These are phyloP conservation scores for Trichopria drosophilae DNA, from an alignment of 2,888 invertebrate genomes.

Conservation along the genomic window DNA sequence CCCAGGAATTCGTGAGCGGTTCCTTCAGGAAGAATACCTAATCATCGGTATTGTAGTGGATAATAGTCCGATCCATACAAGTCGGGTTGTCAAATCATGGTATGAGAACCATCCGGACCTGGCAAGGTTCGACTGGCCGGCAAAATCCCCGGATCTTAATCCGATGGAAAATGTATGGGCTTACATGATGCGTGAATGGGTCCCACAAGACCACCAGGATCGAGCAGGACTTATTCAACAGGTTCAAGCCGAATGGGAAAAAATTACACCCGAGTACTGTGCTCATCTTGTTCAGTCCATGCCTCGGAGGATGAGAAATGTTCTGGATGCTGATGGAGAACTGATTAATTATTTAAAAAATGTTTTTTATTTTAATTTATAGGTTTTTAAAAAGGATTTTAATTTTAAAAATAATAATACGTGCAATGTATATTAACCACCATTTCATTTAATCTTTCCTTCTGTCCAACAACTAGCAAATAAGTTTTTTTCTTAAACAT, in stretches of 20 bases:
- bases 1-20: slow-evolving; percentile 25
- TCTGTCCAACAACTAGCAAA: too few species aligned
- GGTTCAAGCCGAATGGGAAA: neutral
- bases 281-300: too few species aligned
- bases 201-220: neutral
- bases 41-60: slow-evolving; percentile 30
- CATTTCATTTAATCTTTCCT: too few species aligned
- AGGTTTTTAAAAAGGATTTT: too few species aligned
- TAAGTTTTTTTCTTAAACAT: too few species aligned
- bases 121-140: slow-evolving; percentile 27
- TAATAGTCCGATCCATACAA: slow-evolving; percentile 30
- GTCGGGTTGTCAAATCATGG: slow-evolving; percentile 23
- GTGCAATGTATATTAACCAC: too few species aligned
- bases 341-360: too few species aligned
- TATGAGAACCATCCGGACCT: slow-evolving; percentile 29
- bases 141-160: slow-evolving; percentile 35
- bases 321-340: too few species aligned
- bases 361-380: too few species aligned
- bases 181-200: slow-evolving; percentile 11
- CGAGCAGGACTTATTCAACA: neutral
- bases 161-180: slow-evolving; percentile 38
- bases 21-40: slow-evolving; percentile 10
- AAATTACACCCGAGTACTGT: too few species aligned
- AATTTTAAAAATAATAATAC: too few species aligned
- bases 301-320: too few species aligned